phyloP scores from a whole-genome alignment of 1,140 invertebrate species.

The Solenopsis invicta region DNA sequence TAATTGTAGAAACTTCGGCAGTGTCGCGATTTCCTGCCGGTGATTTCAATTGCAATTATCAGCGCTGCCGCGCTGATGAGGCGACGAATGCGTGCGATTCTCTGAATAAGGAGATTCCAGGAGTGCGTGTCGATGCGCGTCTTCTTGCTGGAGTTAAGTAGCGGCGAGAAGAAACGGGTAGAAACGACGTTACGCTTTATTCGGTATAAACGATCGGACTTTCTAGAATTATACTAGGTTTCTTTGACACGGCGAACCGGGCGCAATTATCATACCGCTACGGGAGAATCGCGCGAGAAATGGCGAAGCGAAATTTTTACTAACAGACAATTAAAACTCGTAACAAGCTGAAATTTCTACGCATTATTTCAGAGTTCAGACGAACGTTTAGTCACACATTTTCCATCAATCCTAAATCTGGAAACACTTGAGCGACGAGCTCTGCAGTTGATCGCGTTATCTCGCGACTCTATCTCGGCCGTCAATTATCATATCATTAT shows the following conservation, averaged over 20 bases:
- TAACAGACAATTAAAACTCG: not conserved
- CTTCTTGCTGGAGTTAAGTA: conserved; percentile 39
- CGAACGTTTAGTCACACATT: not conserved
- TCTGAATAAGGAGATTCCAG: conserved; percentile 68
- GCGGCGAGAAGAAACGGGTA: conserved; percentile 47
- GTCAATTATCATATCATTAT: conserved; percentile 17
- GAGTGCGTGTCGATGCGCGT: conserved; percentile 40
- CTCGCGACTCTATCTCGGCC: not conserved
- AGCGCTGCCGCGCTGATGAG: conserved; percentile 32
- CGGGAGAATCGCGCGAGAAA: not conserved
- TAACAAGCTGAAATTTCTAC: not conserved
- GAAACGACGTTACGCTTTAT: conserved; percentile 67
- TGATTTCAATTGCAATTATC: conserved; percentile 29
- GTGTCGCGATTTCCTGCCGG: not conserved
- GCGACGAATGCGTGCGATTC: conserved; percentile 27
- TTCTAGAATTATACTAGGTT: conserved; percentile 58
- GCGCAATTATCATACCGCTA: not conserved
- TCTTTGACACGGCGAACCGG: not conserved
- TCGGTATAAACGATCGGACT: conserved; percentile 50
- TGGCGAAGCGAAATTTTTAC: not conserved
- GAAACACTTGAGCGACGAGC: not conserved
- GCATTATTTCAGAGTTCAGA: not conserved
- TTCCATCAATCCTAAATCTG: not conserved
- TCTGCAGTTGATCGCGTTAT: not conserved
- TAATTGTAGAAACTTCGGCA: conserved; percentile 23